Conservation (phyloP, 1,140 invertebrate genomes). For the Drosophila mauritiana region DNA sequence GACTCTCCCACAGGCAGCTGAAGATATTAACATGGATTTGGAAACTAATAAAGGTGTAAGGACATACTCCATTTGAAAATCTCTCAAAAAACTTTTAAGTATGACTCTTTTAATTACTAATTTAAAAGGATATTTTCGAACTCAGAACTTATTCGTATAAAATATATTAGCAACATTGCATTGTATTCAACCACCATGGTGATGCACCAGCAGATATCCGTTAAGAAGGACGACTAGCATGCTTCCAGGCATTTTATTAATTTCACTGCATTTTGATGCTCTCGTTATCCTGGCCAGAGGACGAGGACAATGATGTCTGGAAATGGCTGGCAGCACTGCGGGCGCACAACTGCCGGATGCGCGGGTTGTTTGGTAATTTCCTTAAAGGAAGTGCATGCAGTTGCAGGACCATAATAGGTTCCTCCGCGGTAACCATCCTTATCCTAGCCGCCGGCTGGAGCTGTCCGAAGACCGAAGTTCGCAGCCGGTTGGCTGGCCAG, state of each 20-base stretch:
- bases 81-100: not conserved
- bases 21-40: slow-evolving; percentile 2
- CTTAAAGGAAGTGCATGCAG: slow-evolving; percentile 79
- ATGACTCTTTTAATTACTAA: not conserved
- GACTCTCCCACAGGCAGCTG: not conserved
- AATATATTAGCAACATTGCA: not conserved
- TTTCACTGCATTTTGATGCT: slow-evolving; percentile 66
- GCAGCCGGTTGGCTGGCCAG: slow-evolving; percentile 13
- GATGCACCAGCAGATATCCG: not conserved
- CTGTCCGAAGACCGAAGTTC: not conserved
- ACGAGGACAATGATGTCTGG: slow-evolving; percentile 40
- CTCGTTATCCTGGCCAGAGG: slow-evolving; percentile 38
- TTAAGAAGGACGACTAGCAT: slow-evolving; percentile 44
- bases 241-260: slow-evolving; percentile 76
- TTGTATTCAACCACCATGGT: too few relatives aligned
- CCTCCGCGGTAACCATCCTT: slow-evolving; percentile 13
- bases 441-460: slow-evolving; percentile 17
- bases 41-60: slow-evolving; percentile 17
- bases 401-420: slow-evolving; percentile 39
- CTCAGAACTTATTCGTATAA: not conserved
- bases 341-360: slow-evolving; percentile 78
- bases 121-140: too few relatives aligned
- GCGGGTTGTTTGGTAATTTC: slow-evolving; percentile 81
- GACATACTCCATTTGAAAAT: not conserved
- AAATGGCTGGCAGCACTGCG: slow-evolving; percentile 51